Evolutionary conservation across 1,140 invertebrate genomes (phyloP), one percentile per base, ranked within the genome.

Genomic region (Pentalonia nigronervosa): DNA sequence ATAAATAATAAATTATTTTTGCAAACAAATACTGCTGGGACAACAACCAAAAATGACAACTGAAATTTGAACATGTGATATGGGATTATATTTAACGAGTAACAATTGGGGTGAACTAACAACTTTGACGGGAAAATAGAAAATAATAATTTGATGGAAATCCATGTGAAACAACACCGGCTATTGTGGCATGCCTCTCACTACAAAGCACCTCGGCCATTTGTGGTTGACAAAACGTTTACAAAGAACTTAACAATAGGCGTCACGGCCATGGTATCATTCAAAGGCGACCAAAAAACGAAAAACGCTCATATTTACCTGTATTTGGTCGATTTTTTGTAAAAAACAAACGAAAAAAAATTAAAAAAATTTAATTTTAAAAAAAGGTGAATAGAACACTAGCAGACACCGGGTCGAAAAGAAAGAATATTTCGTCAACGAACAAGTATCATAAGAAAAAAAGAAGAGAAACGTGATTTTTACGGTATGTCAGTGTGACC

Each of bases 391-490:
- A 45, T 2, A 53, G 34, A 53, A 93, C 81, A 48, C 34, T 53
- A 34, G 25, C 91, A 7, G 34, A 53, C 76, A 86, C 91, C 91
- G 91, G 91, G 91, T 93, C 11, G 91, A 56, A 91, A 93, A 93
- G 91, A 93, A 93, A 93, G 91, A 93, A 50, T 30, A 53, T 36
- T 84, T 21, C 76, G 25, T 50, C 91, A 86, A 86, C 91, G 91
- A 84, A 86, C 91, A 45, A 93, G 91, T 93, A 93, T 56, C 36
- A 86, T 86, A 34, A 56, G 48, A n/a, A 83, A 83, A 91, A 53
- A 88, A 53, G 14, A 91, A 81, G 34, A 93, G 91, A 86, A 93
- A 93, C 91, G 81, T 93, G 91, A 93, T 93, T 86, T 93, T 93
- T 45, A 84, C 30, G 14, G 81, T 11, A 4, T 25, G 76, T 21